Percentiles rank a stretch among this genome's conserved stretches.
Conservation (phyloP, 2,797 vertebrate species). For the Kryptopterus vitreolus region DNA sequence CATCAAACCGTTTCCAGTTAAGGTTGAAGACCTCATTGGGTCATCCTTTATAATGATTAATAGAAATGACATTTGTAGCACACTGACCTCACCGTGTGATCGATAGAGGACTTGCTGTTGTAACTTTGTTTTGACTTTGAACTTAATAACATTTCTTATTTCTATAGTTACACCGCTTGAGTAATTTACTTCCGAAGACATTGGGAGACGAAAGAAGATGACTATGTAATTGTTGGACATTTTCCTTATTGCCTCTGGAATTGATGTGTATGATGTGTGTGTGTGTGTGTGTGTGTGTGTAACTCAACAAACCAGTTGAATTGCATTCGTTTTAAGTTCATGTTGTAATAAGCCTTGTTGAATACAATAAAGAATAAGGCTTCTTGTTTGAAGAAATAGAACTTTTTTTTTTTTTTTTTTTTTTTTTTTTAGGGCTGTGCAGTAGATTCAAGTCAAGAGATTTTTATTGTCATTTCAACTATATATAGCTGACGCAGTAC, state of each 20-base stretch:
- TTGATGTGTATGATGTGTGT: background rate
- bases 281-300: background rate
- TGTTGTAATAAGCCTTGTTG: background rate
- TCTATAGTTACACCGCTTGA: constrained; percentile 24
- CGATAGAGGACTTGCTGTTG: constrained; percentile 51
- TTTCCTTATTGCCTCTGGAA: background rate
- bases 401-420: background rate
- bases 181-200: background rate
- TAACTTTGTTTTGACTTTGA: constrained; percentile 22
- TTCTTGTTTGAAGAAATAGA: background rate
- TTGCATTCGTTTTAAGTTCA: background rate
- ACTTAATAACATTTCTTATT: background rate
- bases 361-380: background rate
- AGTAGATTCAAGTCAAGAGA: no score
- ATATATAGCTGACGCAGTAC: no score
- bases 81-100: constrained; percentile 54
- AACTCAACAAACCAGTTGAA: constrained; percentile 17
- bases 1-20: constrained; percentile 15
- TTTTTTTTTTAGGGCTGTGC: background rate
- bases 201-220: background rate
- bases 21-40: constrained; percentile 41
- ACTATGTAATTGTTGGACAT: background rate
- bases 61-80: constrained; percentile 54
- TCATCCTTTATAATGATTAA: constrained; percentile 73
- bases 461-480: no score